Evolutionary conservation across 2,797 vertebrate genomes (phyloP).

Genomic region (Gymnopithys bicolor): DNA sequence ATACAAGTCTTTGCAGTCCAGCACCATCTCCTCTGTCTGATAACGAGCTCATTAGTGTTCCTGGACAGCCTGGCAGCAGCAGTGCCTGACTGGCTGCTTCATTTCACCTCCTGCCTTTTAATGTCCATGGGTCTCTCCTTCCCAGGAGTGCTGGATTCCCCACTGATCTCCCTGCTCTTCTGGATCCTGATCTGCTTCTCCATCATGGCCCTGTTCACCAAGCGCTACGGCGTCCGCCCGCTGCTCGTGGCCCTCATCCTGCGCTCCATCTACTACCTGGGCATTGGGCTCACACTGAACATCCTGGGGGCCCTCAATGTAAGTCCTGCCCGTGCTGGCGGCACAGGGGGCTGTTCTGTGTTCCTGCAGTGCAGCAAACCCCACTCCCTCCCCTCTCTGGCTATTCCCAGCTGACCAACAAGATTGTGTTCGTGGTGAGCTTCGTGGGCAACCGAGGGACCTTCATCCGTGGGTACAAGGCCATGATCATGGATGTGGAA

Average conservation of each 20-base stretch:
- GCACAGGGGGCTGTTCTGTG: rapidly evolving
- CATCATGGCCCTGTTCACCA: conserved; percentile 87
- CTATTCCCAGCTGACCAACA: conserved; percentile 88
- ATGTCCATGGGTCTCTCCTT: neutral
- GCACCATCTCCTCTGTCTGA: neutral
- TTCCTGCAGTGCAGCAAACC: neutral
- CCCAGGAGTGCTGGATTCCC: conserved; percentile 88
- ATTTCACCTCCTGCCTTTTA: neutral
- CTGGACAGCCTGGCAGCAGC: neutral
- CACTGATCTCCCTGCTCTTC: conserved; percentile 88
- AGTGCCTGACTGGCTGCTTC: neutral
- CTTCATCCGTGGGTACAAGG: conserved; percentile 96
- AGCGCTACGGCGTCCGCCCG: conserved; percentile 89
- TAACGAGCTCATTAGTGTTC: neutral
- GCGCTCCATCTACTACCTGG: conserved; percentile 92
- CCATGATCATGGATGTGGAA: conserved; percentile 97
- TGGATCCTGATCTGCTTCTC: conserved; percentile 92
- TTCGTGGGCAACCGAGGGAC: conserved; percentile 97
- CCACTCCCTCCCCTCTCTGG: neutral
- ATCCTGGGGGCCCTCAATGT: conserved; percentile 92
- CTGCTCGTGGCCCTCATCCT: conserved; percentile 90
- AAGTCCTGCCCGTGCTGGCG: conserved; percentile 51
- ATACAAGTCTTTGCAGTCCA: neutral
- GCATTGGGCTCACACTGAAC: conserved; percentile 92
- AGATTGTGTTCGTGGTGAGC: conserved; percentile 96